phyloP scores from a whole-genome alignment of 2,797 vertebrate genomes.

The Muraenolepis orangiensis region DNA sequence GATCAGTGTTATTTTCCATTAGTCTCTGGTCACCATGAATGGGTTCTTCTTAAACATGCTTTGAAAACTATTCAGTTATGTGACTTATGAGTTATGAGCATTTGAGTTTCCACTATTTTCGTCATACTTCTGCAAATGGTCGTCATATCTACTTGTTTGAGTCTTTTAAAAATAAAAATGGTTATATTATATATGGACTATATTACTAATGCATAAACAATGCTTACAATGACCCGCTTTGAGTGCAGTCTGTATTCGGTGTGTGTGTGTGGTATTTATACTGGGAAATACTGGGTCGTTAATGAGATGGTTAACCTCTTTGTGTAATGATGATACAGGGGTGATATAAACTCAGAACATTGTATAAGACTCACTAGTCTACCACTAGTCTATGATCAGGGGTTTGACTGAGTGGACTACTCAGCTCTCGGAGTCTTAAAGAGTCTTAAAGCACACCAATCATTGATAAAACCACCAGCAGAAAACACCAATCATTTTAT shows the following conservation, averaged over 20 bases:
- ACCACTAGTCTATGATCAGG: background rate
- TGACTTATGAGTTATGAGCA: background rate
- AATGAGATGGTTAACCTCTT: background rate
- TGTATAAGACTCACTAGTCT: background rate
- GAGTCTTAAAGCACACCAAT: conserved; percentile 32
- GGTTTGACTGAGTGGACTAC: background rate
- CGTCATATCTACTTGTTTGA: background rate
- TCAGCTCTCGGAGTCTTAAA: conserved; percentile 11
- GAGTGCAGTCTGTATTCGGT: background rate
- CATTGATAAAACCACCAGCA: conserved; percentile 44
- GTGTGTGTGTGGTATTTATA: background rate
- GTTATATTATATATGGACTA: no score
- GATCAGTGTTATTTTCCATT: background rate
- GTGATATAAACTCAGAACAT: background rate
- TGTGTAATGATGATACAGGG: background rate
- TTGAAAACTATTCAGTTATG: background rate
- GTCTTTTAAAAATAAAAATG: background rate
- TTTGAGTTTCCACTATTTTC: background rate
- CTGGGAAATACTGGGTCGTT: background rate
- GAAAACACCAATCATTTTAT: conserved; percentile 35
- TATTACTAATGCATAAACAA: background rate
- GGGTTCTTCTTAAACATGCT: background rate
- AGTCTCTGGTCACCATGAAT: background rate
- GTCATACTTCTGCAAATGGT: background rate
- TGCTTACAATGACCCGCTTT: background rate